Evolutionary conservation across 2,888 invertebrate species (phyloP).

Genomic region (Eurytoma adleriae): DNA sequence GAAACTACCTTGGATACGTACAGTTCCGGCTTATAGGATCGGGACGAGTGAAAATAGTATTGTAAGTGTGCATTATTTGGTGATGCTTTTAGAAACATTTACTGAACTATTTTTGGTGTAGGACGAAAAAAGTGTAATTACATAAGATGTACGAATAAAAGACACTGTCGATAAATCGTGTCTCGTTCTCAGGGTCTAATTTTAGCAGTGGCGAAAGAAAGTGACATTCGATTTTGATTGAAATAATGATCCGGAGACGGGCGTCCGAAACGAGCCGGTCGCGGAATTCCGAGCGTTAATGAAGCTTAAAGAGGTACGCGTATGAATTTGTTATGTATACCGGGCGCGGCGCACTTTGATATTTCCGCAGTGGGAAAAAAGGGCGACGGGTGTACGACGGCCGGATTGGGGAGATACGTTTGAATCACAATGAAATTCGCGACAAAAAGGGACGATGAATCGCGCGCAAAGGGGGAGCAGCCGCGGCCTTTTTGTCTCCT

Average conservation of each 20-base stretch:
- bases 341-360: conserved; percentile 26
- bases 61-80: no score
- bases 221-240: conserved; percentile 30
- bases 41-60: no score
- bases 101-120: no score
- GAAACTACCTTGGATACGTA: no score
- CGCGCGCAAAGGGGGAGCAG: not conserved
- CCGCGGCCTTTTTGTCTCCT: not conserved
- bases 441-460: conserved; percentile 25
- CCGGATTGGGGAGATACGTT: conserved; percentile 3
- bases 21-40: no score
- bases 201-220: not conserved
- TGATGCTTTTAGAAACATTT: no score
- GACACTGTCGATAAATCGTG: no score
- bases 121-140: no score
- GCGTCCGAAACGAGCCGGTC: not conserved
- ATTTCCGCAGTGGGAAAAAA: conserved; percentile 18
- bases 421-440: conserved; percentile 34
- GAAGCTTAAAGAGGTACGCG: not conserved
- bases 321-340: conserved; percentile 30
- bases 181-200: no score
- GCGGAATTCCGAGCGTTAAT: conserved; percentile 25
- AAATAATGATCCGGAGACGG: conserved; percentile 29
- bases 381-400: not conserved
- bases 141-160: no score